Conservation (phyloP, 2,113 vertebrate species). For the Oreochromis tanganicae region DNA sequence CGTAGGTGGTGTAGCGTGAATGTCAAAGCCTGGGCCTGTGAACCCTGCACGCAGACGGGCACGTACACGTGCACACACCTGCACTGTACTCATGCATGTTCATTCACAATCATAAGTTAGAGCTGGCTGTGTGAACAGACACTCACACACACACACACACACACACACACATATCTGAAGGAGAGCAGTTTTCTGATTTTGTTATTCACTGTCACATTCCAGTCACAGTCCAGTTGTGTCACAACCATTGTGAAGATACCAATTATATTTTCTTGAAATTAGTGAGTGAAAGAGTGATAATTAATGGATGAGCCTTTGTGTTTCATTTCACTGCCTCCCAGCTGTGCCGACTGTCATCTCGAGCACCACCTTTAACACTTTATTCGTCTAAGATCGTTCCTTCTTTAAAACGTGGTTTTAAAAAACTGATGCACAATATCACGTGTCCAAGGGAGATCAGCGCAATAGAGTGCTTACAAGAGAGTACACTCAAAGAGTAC, state of each 20-base stretch:
- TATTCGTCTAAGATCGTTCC: constrained; percentile 15
- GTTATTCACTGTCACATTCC: background rate
- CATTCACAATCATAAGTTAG: constrained; percentile 42
- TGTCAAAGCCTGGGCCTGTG: constrained; percentile 89
- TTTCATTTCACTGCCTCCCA: constrained; percentile 32
- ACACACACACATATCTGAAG: background rate
- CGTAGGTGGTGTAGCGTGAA: constrained; percentile 89
- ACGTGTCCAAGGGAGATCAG: background rate
- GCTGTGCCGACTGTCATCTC: constrained; percentile 27
- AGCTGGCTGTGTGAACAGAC: background rate
- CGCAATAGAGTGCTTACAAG: background rate
- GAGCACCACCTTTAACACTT: background rate
- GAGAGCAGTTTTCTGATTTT: constrained; percentile 7
- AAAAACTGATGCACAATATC: background rate
- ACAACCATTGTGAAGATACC: background rate
- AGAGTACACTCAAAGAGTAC: background rate
- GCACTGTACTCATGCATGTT: constrained; percentile 41
- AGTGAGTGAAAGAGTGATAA: constrained; percentile 29
- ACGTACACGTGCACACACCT: constrained; percentile 17
- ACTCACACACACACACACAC: background rate
- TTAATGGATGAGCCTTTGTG: constrained; percentile 15
- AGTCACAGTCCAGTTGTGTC: constrained; percentile 15
- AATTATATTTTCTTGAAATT: constrained; percentile 5
- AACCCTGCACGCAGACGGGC: constrained; percentile 71
- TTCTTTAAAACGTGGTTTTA: background rate